phyloP scores from a whole-genome alignment of 1,140 invertebrate genomes.

The Nasonia giraulti region DNA sequence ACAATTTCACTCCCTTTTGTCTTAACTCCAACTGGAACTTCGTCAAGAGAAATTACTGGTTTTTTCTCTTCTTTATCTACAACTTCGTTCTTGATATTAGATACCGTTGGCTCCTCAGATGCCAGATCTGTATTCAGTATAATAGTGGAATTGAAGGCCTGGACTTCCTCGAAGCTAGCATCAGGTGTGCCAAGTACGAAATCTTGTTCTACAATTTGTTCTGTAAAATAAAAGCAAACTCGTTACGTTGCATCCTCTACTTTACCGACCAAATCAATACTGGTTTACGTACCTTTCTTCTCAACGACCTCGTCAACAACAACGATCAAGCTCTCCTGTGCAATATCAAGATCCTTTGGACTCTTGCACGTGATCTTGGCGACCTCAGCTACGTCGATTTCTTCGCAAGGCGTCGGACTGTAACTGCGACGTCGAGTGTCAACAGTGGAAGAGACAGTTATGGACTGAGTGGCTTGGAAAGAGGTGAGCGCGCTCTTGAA shows the following conservation, averaged over 20 bases:
- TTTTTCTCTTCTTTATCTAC: background rate
- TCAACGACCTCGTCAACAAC: background rate
- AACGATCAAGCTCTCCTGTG: too few species aligned
- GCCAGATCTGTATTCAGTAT: background rate
- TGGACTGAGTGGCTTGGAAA: background rate
- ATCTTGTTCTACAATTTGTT: background rate
- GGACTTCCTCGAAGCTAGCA: background rate
- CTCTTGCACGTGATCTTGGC: background rate
- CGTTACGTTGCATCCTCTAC: background rate
- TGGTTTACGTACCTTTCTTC: background rate
- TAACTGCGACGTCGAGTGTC: background rate
- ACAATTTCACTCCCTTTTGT: background rate
- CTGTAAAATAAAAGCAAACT: constrained; percentile 15
- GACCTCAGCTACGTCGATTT: background rate
- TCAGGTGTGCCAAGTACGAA: background rate
- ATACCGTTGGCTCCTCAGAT: background rate
- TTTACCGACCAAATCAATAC: background rate
- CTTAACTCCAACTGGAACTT: background rate
- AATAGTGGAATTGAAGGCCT: background rate
- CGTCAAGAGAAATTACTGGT: background rate
- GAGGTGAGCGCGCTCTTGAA: constrained; percentile 15
- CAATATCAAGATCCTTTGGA: background rate
- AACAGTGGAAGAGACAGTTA: background rate
- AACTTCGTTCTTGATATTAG: background rate
- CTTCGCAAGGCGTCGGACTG: background rate